Base-by-base conservation (phyloP, 30 jellyfish, hydroid and myxozoan species). In the Cassiopea andromeda region DNA sequence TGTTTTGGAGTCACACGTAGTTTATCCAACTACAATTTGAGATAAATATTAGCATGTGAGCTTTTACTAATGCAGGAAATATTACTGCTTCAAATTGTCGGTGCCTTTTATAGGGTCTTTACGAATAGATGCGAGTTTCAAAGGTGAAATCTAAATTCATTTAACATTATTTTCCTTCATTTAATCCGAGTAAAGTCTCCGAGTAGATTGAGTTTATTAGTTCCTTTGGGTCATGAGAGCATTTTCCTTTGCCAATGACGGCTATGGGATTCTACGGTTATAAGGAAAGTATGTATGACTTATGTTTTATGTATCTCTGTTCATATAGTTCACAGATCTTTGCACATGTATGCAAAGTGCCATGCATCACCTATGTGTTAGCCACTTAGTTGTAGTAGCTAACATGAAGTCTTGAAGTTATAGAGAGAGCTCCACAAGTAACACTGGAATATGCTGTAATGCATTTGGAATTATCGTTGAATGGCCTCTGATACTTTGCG, bases 11-110 rank as follows among this genome's bases (percentile, higher is more conserved):
- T 27, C 79, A 54, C 79, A 70, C 79, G 50, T 70, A 27, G 79
- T 15, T 70, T 2, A 70, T 70, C 79, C 38, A 70, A 43, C 79
- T 47, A 50, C 12, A 47, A 12, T 45, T 75, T 47, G 69, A 47
- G 7, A 75, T 61, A 80, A 61, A 60, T 60, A 83, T 68, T 68
- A 60, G 47, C 76, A 57, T 16, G 74, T 71, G 84, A 69, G 61
- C 84, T 70, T 72, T 70, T 48, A 44, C 38, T 83, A 50, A 83
- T 72, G 49, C 91, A 83, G 91, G 91, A 83, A 83, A 83, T 83
- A 44, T 83, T 83, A 83, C 45, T 71, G 84, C 69, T 14, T 83
- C 75, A 71, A 19, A 44, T 68, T 44, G 13, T 59, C 91, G 91
- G 85, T 1, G 46, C 57, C 85, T 57, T 83, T 83, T 83, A 84